Evolutionary conservation across 2,888 invertebrate genomes (phyloP), one percentile per base, ranked within the genome.

Genomic region (Hylaea fasciaria): DNA sequence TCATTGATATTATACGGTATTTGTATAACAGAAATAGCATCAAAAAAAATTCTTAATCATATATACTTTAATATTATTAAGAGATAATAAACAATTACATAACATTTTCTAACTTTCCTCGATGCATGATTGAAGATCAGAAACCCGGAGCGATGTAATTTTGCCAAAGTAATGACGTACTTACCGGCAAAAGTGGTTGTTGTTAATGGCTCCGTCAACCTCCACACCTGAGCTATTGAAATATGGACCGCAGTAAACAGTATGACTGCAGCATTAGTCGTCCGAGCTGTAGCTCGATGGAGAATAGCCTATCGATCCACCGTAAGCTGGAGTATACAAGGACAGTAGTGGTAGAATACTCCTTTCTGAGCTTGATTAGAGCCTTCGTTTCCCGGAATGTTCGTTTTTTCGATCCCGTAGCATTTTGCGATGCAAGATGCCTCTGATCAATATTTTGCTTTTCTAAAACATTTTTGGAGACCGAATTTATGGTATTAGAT

Each of bases 151-250:
- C 57, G 57, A 69, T 61, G 67, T 66, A 65, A 66, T 68, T 69
- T 66, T 53, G 28, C 49, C 51, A 50, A 73, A 79, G 63, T 80
- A 75, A 74, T 71, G 73, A 53, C 65, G 61, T 66, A 67, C 22
- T 62, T 52, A 62, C 14, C 50, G 45, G 65, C 69, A 72, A 76
- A 77, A 73, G 69, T 73, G 67, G 62, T 53, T 68, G 76, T 77
- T 77, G 72, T 74, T 78, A 75, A 76, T 78, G 73, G 66, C 44
- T 65, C 63, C 69, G 59, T 68, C 67, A 69, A 67, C 66, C 58
- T 47, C 63, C 69, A 68, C 80, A 81, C 81, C 81, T 81, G 80
- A 72, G 80, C 74, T 69, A 68, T 66, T 70, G 77, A 80, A 72
- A 74, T 76, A 76, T 78, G 72, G 77, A 68, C 68, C 64, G 54